phyloP scores from a whole-genome alignment of 2,797 vertebrate species.

The Callimico goeldii region DNA sequence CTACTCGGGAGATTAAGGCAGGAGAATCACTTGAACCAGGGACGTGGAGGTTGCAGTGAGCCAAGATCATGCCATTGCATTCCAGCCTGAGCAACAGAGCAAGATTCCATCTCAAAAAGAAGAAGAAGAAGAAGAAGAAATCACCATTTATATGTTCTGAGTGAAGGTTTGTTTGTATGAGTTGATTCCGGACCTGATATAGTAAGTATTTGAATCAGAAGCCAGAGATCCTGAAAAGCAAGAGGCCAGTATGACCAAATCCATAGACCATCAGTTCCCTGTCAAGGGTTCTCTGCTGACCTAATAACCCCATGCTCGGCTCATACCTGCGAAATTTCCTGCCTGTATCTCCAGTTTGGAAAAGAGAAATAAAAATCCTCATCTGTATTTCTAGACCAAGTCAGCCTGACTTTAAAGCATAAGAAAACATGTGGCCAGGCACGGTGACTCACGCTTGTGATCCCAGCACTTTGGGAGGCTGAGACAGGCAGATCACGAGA shows the following conservation, averaged over 20 bases:
- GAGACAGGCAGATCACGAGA: too few species aligned
- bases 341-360: not conserved
- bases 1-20: too few species aligned
- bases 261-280: not conserved
- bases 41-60: too few species aligned
- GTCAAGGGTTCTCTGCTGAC: not conserved
- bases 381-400: not conserved
- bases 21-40: too few species aligned
- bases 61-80: too few species aligned
- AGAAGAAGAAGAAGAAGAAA: not conserved
- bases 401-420: not conserved
- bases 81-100: too few species aligned
- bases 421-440: not conserved
- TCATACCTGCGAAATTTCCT: not conserved
- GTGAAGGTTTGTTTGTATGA: not conserved
- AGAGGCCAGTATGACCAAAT: not conserved
- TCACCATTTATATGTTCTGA: not conserved
- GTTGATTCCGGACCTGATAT: not conserved
- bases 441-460: fast-evolving
- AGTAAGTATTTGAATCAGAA: not conserved
- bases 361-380: not conserved
- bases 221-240: not conserved
- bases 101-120: not conserved
- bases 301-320: fast-evolving
- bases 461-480: too few species aligned